Evolutionary conservation across 2,113 vertebrate species (phyloP).

Genomic region (Scatophagus argus): DNA sequence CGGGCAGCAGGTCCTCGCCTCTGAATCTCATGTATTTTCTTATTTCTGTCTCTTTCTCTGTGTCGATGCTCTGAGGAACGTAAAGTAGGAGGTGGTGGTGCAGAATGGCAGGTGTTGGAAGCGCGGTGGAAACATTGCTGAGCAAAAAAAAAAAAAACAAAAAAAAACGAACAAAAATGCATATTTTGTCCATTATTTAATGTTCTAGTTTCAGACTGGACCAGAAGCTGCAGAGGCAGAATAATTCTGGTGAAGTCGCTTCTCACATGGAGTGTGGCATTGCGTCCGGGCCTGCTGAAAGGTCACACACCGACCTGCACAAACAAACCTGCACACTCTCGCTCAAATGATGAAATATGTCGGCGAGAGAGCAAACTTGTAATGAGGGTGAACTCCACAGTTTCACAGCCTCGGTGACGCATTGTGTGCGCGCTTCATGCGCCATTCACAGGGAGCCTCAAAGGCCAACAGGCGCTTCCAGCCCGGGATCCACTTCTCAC

Average conservation of each 20-base stretch:
- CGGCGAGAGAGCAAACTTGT: conserved; percentile 31
- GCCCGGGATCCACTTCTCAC: conserved; percentile 19
- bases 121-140: conserved; percentile 16
- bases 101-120: conserved; percentile 7
- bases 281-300: conserved; percentile 12
- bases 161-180: too few relatives aligned
- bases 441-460: conserved; percentile 47
- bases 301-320: conserved; percentile 40
- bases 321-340: background rate
- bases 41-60: background rate
- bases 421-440: conserved; percentile 44
- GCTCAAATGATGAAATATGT: background rate
- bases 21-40: background rate
- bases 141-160: too few relatives aligned
- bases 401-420: conserved; percentile 44
- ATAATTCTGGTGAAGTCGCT: accelerated
- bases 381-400: conserved; percentile 12
- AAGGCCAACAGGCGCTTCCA: conserved; percentile 50
- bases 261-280: background rate
- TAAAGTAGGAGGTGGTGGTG: background rate
- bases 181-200: background rate
- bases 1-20: conserved; percentile 23
- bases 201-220: background rate
- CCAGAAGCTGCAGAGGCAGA: background rate
- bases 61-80: background rate